phyloP scores from a whole-genome alignment of 2,113 vertebrate genomes.

The Toxotes jaculatrix region DNA sequence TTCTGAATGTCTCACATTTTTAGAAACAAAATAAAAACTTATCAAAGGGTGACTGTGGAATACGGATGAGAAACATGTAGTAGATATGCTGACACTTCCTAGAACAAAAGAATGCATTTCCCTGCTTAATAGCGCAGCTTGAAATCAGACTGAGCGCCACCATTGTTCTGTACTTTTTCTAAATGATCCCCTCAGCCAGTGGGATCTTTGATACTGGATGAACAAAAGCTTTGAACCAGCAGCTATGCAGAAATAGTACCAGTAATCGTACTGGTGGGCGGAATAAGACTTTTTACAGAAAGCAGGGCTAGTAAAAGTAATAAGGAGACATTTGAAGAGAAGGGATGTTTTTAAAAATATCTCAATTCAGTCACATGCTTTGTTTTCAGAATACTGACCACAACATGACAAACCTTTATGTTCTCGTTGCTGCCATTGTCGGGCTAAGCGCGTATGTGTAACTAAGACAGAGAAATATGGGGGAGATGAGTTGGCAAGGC shows the following conservation, averaged over 20 bases:
- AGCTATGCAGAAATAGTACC: slow-evolving; percentile 34
- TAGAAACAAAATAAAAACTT: neutral
- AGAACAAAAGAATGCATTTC: neutral
- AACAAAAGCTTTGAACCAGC: slow-evolving; percentile 50
- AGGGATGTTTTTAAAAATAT: neutral
- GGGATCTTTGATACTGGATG: slow-evolving; percentile 1
- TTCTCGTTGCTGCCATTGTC: slow-evolving; percentile 20
- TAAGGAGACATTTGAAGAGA: slow-evolving; percentile 10
- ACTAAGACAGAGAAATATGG: slow-evolving; percentile 20
- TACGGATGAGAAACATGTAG: neutral
- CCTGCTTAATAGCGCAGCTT: neutral
- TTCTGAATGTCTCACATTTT: neutral
- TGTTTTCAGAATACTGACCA: slow-evolving; percentile 17
- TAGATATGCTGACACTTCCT: neutral
- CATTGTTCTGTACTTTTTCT: slow-evolving; percentile 13
- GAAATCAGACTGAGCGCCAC: slow-evolving; percentile 9
- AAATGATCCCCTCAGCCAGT: neutral
- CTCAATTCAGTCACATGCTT: slow-evolving; percentile 2
- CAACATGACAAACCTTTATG: slow-evolving; percentile 3
- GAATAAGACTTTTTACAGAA: slow-evolving; percentile 27
- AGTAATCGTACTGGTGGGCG: slow-evolving; percentile 34
- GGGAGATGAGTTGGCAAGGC: slow-evolving; percentile 44
- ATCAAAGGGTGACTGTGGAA: neutral
- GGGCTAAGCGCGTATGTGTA: slow-evolving; percentile 3
- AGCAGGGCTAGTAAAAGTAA: slow-evolving; percentile 31